Conservation (phyloP, 2,113 vertebrate genomes). For the Lepus europaeus region DNA sequence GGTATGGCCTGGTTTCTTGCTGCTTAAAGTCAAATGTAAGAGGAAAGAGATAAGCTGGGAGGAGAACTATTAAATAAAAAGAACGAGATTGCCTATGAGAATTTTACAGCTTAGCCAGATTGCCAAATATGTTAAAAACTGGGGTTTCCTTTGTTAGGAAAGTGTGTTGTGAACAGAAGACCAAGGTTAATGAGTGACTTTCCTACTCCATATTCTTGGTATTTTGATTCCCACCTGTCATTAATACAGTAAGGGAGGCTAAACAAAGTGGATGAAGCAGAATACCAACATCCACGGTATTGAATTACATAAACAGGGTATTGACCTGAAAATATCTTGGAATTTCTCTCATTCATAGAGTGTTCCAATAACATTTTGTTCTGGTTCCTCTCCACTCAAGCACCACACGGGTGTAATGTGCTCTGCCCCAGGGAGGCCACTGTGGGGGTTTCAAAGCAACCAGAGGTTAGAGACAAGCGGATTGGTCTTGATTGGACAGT, state of each 20-base stretch:
- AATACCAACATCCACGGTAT: background rate
- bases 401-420: background rate
- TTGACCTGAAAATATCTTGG: background rate
- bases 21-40: background rate
- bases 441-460: slow-evolving; percentile 46
- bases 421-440: background rate
- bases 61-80: background rate
- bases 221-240: background rate
- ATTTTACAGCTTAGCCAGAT: background rate
- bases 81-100: background rate
- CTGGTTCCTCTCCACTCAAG: background rate
- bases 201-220: background rate
- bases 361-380: background rate
- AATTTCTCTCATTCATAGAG: slow-evolving; percentile 28
- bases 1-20: background rate
- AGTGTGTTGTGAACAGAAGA: background rate
- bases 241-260: background rate
- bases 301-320: background rate
- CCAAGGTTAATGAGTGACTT: too few species aligned
- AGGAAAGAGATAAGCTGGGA: background rate
- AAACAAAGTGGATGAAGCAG: background rate
- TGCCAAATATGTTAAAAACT: background rate
- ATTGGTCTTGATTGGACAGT: background rate
- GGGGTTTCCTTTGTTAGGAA: background rate
- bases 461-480: background rate